Evolutionary conservation across 2,113 vertebrate species (phyloP), one percentile per base, ranked within the genome.

Genomic region (Nycticryphes semicollaris): DNA sequence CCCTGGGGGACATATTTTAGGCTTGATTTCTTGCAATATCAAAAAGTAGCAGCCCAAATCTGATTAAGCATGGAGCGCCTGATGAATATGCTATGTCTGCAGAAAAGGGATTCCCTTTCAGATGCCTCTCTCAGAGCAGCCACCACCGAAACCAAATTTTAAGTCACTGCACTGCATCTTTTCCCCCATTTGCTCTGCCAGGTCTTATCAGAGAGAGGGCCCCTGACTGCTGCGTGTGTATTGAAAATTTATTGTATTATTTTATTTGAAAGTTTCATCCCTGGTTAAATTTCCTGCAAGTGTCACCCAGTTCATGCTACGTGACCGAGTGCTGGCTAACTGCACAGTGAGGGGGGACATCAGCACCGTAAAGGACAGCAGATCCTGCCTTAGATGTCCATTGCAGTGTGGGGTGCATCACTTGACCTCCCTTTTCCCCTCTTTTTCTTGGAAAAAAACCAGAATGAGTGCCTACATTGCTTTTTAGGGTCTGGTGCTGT

Each of bases 181-280:
- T 51, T 47, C 39, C 39, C 20, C 17, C 23, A 1, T 48, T 45
- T 60, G 10, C 48, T 39, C 63, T 27, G 12, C n/a, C 33, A 12
- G 25, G 19, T 45, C 45, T 30, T 33, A 19, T 1, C 31, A 14
- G 21, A 50, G 31, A 41, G 9, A 28, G 12, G 7, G 6, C 6
- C 33, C 0, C 0, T 50, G 27, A 22, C 18, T 37, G 24, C 27
- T 24, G 12, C 2, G 0, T 4, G 17, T 23, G 6, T 30, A 9
- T 8, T 17, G 16, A 47, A 74, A 64, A 37, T 24, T 6, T 48
- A 23, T 51, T 25, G 12, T 8, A 53, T 28, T 53, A 15, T 28
- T 53, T 53, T 16, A 27, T 27, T 53, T 28, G 22, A 50, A 75
- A 25, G 24, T 33, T 39, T 47, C 27, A 14, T 14, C 14, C 14